Base-by-base conservation (phyloP, 2,888 invertebrate species). In the Panzeria rudis region DNA sequence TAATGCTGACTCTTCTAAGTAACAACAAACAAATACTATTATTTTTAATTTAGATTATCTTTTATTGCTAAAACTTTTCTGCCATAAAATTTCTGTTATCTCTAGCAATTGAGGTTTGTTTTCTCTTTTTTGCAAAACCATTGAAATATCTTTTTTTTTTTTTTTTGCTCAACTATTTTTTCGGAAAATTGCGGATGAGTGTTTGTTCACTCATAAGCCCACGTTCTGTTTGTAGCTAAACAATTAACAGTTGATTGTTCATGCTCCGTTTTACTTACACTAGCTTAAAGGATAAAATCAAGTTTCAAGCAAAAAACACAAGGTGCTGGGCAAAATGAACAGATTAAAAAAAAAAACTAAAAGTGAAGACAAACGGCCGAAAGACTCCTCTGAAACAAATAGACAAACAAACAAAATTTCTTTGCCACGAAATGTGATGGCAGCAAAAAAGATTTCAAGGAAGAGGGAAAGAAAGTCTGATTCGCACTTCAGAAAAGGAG, bases 201-300 rank as follows among this genome's bases (percentile, higher is more conserved):
- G n/a, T n/a, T n/a, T n/a, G n/a, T n/a, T n/a, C n/a, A n/a, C n/a
- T n/a, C n/a, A n/a, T n/a, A n/a, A n/a, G n/a, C n/a, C 44, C 44
- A 25, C 61, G 29, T 38, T 64, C 32, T 11, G 20, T 52, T 56
- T 17, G 17, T n/a, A 44, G 35, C 35, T 15, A n/a, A 44, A 54
- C 71, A 79, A 79, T 71, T 62, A 71, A 59, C 62, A 69, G 23
- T 54, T 71, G 54, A 44, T 62, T 71, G 68, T 35, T 32, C 25
- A 15, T 13, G 50, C 44, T 32, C 15, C 6, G 17, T 20, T 64
- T 13, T 2, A 29, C 8, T 62, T 52, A 29, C 13, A 7, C 6
- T 3, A n/a, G 52, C 41, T 54, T 62, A 44, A 41, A 25, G 25
- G 20, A 66, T 23, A 3, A 9, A 29, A 23, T 25, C 29, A 56